Conservation (phyloP, 1,140 invertebrate genomes). For the Brachionus asplanchnoidis region DNA sequence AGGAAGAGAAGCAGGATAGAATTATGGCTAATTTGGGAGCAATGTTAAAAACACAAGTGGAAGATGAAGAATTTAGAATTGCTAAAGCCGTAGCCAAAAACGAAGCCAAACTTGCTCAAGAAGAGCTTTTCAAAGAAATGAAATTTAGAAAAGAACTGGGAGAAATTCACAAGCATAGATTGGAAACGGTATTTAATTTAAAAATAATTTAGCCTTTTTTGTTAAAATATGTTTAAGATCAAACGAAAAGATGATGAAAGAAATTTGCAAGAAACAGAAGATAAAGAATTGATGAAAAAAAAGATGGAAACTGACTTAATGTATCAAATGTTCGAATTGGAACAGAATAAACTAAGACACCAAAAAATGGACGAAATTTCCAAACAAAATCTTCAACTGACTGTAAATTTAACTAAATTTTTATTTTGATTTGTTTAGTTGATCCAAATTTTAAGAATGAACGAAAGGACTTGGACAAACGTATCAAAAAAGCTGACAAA, state of each 20-base stretch:
- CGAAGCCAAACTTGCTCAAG: slow-evolving; percentile 35
- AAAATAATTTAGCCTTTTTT: not conserved
- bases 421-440: not conserved
- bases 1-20: slow-evolving; percentile 9
- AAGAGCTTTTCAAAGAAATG: slow-evolving; percentile 16
- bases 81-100: slow-evolving; percentile 1
- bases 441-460: slow-evolving; percentile 11
- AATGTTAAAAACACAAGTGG: slow-evolving; percentile 18
- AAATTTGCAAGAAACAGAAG: not conserved
- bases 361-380: slow-evolving; percentile 6
- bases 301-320: slow-evolving; percentile 34
- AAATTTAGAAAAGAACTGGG: not conserved
- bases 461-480: slow-evolving; percentile 22
- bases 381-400: not conserved
- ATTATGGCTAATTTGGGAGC: slow-evolving; percentile 31
- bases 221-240: not conserved
- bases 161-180: slow-evolving; percentile 9
- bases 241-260: slow-evolving; percentile 29
- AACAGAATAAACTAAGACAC: not conserved
- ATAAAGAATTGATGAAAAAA: slow-evolving; percentile 1
- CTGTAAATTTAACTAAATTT: not conserved
- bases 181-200: not conserved
- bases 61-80: slow-evolving; percentile 34
- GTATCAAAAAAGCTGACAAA: slow-evolving; percentile 8
- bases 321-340: slow-evolving; percentile 36